Evolutionary conservation across 2,797 vertebrate species (phyloP).

Genomic region (Falco naumanni): DNA sequence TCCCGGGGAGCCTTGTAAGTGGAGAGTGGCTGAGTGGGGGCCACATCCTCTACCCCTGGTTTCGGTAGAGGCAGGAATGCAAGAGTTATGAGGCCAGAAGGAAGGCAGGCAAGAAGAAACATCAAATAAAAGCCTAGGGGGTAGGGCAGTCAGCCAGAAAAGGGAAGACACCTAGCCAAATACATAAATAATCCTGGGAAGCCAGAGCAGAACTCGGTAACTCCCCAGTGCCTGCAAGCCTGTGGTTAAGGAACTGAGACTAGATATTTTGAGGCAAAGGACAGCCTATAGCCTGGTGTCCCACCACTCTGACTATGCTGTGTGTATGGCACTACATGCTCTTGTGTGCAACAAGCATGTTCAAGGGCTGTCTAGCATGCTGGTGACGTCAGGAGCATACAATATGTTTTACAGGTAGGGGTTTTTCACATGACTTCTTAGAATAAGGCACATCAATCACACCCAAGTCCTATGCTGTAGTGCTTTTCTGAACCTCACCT

Average conservation of each 20-base stretch:
- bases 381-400: not conserved
- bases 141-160: conserved; percentile 51
- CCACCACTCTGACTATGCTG: not conserved
- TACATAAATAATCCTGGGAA: conserved; percentile 41
- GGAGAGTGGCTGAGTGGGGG: not conserved
- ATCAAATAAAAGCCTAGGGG: conserved; percentile 52
- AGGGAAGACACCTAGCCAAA: conserved; percentile 55
- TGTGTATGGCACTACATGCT: not conserved
- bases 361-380: not conserved
- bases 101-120: conserved; percentile 54
- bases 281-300: not conserved
- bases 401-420: not conserved
- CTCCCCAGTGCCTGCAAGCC: not conserved
- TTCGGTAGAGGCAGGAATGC: not conserved
- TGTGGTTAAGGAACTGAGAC: not conserved
- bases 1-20: not conserved
- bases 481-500: not conserved
- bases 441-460: not conserved
- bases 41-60: not conserved
- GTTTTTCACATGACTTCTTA: not conserved
- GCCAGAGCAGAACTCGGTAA: not conserved
- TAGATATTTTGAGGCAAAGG: not conserved
- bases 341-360: accelerated
- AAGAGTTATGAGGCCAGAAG: conserved; percentile 40
- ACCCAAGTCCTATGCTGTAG: not conserved